Percentiles rank a stretch among this genome's conserved stretches.
Evolutionary conservation across 2,113 vertebrate species (phyloP).

Genomic region (Pomatostomus ruficeps): DNA sequence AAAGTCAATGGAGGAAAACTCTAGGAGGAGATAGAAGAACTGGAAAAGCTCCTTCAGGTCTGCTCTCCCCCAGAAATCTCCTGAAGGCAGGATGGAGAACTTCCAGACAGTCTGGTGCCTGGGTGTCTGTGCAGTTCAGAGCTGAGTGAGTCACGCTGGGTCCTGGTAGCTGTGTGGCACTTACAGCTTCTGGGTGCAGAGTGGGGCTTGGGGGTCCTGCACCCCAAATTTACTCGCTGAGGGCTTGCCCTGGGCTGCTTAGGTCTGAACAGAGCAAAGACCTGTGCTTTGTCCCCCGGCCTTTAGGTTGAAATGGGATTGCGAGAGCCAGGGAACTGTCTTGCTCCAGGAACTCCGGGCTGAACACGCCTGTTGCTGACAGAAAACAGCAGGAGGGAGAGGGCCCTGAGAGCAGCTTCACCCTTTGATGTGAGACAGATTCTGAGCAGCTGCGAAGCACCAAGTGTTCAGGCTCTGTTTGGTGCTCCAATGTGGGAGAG

Average conservation of each 20-base stretch:
- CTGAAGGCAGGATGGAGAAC: neutral
- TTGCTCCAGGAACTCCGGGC: neutral
- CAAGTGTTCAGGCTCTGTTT: neutral
- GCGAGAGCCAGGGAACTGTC: neutral
- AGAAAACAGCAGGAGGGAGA: neutral
- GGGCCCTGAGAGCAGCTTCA: neutral
- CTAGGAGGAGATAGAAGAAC: neutral
- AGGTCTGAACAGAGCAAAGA: neutral
- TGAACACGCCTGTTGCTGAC: neutral
- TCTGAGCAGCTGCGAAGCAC: neutral
- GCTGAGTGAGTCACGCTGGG: neutral
- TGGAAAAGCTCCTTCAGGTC: slow-evolving; percentile 9
- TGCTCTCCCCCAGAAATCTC: neutral
- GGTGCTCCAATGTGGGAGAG: neutral
- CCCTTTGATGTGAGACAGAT: neutral
- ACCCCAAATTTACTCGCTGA: neutral
- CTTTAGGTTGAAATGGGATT: neutral
- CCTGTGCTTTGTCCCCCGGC: neutral
- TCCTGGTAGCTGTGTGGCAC: neutral
- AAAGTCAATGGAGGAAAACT: neutral
- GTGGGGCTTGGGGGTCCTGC: neutral
- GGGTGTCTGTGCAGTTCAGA: neutral
- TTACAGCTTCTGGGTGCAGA: neutral
- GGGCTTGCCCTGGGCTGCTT: neutral
- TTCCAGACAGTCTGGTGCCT: slow-evolving; percentile 15